Evolutionary conservation across 1,140 invertebrate genomes (phyloP).

Genomic region (Drosophila orosa): DNA sequence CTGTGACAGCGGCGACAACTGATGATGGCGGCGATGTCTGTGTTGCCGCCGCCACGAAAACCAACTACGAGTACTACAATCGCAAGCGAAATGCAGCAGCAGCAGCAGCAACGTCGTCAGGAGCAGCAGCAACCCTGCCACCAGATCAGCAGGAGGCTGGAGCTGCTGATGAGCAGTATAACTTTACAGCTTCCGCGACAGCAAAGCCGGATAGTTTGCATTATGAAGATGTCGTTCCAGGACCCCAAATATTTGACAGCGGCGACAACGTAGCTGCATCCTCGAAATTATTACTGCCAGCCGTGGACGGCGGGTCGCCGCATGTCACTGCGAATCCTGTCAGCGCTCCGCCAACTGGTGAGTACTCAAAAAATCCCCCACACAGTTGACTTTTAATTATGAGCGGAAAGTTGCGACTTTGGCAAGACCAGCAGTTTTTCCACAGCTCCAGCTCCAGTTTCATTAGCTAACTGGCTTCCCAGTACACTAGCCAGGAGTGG

Average conservation of each 20-base stretch:
- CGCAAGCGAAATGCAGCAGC: constrained; percentile 67
- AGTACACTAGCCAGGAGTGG: background rate
- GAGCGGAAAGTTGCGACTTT: constrained; percentile 44
- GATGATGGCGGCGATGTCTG: constrained; percentile 66
- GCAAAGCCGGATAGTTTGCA: constrained; percentile 72
- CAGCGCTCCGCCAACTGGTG: constrained; percentile 70
- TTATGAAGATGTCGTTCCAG: constrained; percentile 76
- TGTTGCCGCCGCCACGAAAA: constrained; percentile 46
- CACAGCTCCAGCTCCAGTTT: background rate
- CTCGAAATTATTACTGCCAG: constrained; percentile 73
- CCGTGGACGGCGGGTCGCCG: constrained; percentile 45
- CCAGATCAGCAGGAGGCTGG: constrained; percentile 52
- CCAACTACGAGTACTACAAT: constrained; percentile 82
- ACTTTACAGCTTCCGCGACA: constrained; percentile 76
- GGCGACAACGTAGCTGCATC: constrained; percentile 27
- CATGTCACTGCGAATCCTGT: constrained; percentile 68
- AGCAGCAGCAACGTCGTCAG: constrained; percentile 32
- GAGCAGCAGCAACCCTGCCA: constrained; percentile 25
- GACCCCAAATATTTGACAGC: constrained; percentile 75
- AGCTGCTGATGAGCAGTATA: constrained; percentile 72
- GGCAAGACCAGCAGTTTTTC: constrained; percentile 64
- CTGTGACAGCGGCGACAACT: constrained; percentile 65
- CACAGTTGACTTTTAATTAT: constrained; percentile 83
- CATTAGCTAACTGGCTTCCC: constrained; percentile 6
- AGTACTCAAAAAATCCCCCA: constrained; percentile 52